phyloP scores from a whole-genome alignment of 1,140 invertebrate species.

The Bemisia tabaci region DNA sequence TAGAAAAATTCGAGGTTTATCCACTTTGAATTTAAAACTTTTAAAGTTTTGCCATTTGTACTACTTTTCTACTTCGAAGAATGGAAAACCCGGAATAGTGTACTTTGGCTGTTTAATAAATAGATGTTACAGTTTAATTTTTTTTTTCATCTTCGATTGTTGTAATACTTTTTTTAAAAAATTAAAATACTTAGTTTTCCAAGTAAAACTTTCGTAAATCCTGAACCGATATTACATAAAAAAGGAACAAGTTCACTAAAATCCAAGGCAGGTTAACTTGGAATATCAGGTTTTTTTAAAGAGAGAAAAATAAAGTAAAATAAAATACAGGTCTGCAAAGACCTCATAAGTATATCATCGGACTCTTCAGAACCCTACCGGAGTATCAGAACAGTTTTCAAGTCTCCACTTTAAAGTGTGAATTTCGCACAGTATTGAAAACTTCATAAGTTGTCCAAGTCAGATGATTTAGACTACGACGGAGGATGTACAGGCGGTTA shows the following conservation, averaged over 20 bases:
- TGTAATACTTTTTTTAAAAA: too few species aligned
- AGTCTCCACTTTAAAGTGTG: neutral
- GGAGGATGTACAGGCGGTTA: too few species aligned
- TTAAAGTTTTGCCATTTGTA: too few species aligned
- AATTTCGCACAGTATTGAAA: neutral
- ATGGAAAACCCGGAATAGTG: too few species aligned
- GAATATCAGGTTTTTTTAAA: neutral
- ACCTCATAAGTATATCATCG: neutral
- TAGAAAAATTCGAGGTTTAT: neutral
- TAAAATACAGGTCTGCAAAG: neutral
- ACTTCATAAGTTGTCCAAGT: neutral
- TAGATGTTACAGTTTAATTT: too few species aligned
- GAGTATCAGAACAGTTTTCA: neutral
- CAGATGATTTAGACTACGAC: neutral
- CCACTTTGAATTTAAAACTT: neutral
- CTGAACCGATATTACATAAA: neutral
- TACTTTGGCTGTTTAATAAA: too few species aligned
- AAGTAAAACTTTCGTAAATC: neutral
- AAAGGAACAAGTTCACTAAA: neutral
- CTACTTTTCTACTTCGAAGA: too few species aligned
- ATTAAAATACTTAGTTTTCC: too few species aligned
- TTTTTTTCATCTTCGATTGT: too few species aligned
- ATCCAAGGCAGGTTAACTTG: neutral
- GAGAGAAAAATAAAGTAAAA: neutral
- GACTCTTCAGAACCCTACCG: neutral